These are phyloP conservation scores for Ips nitidus DNA, from an alignment of 1,140 invertebrate genomes.

Conservation along the genomic window DNA sequence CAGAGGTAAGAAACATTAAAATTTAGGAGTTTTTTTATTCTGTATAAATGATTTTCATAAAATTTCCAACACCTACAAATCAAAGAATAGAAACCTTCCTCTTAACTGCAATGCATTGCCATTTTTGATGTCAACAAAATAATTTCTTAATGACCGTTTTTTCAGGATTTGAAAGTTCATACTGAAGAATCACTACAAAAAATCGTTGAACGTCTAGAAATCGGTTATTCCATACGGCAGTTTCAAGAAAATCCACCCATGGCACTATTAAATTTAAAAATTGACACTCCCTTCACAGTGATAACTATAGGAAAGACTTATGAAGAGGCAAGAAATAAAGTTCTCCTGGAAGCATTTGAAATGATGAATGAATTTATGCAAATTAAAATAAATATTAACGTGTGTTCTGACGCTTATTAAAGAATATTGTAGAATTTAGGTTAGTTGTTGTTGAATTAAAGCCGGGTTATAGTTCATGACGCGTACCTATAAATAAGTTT, in stretches of 20 bases:
- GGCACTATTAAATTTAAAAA: conserved; percentile 32
- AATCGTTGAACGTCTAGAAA: conserved; percentile 38
- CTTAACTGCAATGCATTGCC: too few species aligned
- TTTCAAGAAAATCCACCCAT: conserved; percentile 38
- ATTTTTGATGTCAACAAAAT: too few species aligned
- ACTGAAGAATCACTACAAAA: conserved; percentile 36
- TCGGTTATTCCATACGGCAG: conserved; percentile 30
- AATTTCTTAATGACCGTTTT: neutral
- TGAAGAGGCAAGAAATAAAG: conserved; percentile 32
- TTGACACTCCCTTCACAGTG: conserved; percentile 40
- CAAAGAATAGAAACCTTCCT: too few species aligned
- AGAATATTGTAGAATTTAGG: too few species aligned
- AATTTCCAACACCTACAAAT: too few species aligned
- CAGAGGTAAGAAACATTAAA: conserved; percentile 20
- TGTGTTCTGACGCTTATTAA: too few species aligned
- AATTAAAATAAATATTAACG: neutral
- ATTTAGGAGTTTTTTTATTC: too few species aligned
- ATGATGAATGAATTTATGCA: conserved; percentile 31
- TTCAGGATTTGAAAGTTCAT: conserved; percentile 36
- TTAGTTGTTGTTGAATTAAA: too few species aligned
- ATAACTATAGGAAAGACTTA: conserved; percentile 28
- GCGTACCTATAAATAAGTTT: too few species aligned
- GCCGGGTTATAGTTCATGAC: too few species aligned
- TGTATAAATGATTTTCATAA: too few species aligned
- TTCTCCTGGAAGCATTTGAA: conserved; percentile 29